These are phyloP conservation scores for Ditula angustiorana DNA, from an alignment of 2,888 invertebrate species.

Conservation along the genomic window DNA sequence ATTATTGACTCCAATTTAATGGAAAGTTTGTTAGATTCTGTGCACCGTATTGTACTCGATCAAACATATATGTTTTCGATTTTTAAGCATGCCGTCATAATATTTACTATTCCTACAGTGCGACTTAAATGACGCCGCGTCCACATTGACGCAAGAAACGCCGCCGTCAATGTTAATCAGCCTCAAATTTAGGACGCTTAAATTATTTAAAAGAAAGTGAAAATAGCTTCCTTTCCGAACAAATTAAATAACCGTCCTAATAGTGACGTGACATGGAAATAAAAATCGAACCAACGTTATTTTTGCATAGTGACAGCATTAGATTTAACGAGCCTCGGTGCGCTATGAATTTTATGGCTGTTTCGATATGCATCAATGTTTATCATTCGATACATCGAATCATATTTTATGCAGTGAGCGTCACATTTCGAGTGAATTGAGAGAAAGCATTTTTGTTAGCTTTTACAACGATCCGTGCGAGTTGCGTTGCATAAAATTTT, in stretches of 20 bases:
- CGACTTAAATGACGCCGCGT: neutral
- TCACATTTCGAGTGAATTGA: too few relatives aligned
- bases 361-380: neutral
- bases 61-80: too few relatives aligned
- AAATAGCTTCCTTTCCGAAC: constrained; percentile 63
- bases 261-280: neutral
- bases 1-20: too few relatives aligned
- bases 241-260: constrained; percentile 20
- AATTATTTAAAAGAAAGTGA: constrained; percentile 81
- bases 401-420: neutral
- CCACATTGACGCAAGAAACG: constrained; percentile 55
- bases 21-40: too few relatives aligned
- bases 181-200: constrained; percentile 64
- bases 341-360: neutral
- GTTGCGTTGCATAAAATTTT: too few relatives aligned
- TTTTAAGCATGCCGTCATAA: neutral
- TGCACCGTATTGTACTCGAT: too few relatives aligned
- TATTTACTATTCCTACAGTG: neutral
- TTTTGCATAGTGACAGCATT: neutral
- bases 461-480: constrained; percentile 55
- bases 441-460: too few relatives aligned
- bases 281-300: neutral
- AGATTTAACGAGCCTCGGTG: neutral
- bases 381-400: neutral
- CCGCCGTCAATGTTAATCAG: constrained; percentile 66